Conservation (phyloP, 2,888 invertebrate genomes). For the Lydus trimaculatus region DNA sequence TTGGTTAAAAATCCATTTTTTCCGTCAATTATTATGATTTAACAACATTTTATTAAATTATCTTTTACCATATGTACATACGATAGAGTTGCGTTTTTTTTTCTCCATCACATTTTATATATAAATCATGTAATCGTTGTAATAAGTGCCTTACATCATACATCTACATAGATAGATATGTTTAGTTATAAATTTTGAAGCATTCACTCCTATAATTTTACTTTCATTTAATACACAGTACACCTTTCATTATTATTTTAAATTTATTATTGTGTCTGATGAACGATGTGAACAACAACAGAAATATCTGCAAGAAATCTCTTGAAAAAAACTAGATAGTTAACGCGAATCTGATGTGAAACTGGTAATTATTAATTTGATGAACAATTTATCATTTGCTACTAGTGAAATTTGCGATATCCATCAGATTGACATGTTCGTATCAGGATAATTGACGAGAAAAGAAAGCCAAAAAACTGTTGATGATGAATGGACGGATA, state of each 20-base stretch:
- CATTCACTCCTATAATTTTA: neutral
- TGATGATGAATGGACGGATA: no score
- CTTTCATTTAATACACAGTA: neutral
- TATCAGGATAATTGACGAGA: no score
- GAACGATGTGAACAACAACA: neutral
- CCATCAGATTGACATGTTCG: no score
- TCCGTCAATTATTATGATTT: neutral
- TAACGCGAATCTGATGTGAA: no score
- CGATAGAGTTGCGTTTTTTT: no score
- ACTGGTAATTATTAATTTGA: no score
- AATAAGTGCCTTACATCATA: neutral
- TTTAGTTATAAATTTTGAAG: constrained; percentile 4
- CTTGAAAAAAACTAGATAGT: no score
- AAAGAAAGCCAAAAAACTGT: no score
- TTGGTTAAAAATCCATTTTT: neutral
- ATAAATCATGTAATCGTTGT: neutral
- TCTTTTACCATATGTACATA: neutral
- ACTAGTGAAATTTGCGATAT: neutral
- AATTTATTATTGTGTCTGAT: neutral
- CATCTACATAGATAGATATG: neutral
- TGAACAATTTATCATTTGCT: no score
- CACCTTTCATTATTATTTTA: neutral
- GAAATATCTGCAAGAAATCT: no score
- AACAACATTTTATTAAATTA: neutral
- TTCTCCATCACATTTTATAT: neutral